Evolutionary conservation across 2,888 invertebrate genomes (phyloP), one percentile per base, ranked within the genome.

Genomic region (Eupelmus urozonus): DNA sequence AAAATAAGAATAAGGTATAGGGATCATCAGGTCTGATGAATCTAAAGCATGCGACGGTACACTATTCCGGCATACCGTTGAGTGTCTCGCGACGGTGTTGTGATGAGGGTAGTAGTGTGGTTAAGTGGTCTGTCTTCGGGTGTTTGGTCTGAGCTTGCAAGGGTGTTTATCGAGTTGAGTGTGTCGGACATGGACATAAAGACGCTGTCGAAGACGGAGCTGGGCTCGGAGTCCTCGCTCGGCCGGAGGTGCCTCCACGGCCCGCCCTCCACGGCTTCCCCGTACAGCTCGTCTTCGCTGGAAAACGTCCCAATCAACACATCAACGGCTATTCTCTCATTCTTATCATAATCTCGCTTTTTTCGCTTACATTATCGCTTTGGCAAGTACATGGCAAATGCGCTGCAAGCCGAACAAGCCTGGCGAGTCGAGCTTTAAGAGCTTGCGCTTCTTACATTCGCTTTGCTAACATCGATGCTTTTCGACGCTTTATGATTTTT

Each of bases 111-210:
- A 83, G 84, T 89, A n/a, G n/a, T n/a, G n/a, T n/a, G n/a, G 88
- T 89, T 88, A 84, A 87, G 85, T 85, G 87, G 87, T 88, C 83
- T 89, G 85, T 89, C 89, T 85, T 90, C 89, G 83, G 89, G 89
- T 86, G 89, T 90, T 86, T 87, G 89, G 80, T 89, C 89, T 83
- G 88, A 89, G 85, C 88, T 90, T 87, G 86, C 87, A 82, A 89
- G 86, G 84, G 89, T 90, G 85, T 89, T 90, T 84, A 89, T 89
- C 78, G 89, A 90, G 86, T 89, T 89, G 84, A 89, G 87, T 84
- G 89, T 90, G 86, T 90, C 89, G 84, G 89, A 90, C 87, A 90
- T 87, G 82, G 89, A 89, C 87, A 89, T 88, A 86, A 89, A 86
- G 84, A 89, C 89, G 81, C 88, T 89, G 87, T 90, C 88, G 84